A percentile compares a stretch with the other conserved stretches of the same genome.
These are phyloP conservation scores for Philaethria dido DNA, from an alignment of 2,888 invertebrate genomes.

Conservation along the genomic window DNA sequence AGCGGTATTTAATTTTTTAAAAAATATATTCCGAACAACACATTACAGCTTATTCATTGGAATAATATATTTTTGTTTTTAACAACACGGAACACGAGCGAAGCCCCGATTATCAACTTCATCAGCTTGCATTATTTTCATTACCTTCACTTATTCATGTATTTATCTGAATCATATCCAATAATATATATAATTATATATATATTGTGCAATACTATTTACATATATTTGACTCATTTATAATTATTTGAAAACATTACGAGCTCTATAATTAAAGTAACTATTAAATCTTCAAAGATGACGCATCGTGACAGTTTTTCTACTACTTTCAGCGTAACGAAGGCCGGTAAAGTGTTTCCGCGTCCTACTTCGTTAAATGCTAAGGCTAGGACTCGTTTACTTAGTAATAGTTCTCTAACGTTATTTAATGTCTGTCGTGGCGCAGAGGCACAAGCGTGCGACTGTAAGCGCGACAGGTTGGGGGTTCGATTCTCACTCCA, in stretches of 20 bases:
- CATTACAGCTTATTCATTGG: too few relatives aligned
- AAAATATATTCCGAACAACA: too few relatives aligned
- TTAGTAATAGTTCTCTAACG: too few relatives aligned
- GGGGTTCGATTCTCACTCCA: too few relatives aligned
- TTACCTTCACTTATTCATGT: not conserved
- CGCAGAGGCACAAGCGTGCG: too few relatives aligned
- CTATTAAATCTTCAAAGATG: not conserved
- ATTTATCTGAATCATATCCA: not conserved
- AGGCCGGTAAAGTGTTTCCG: conserved; percentile 26
- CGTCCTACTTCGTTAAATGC: conserved; percentile 25
- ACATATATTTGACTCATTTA: not conserved
- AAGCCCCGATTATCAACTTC: too few relatives aligned
- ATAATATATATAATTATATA: not conserved
- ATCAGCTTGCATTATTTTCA: not conserved
- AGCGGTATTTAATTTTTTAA: too few relatives aligned
- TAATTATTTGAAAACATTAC: not conserved
- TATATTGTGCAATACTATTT: not conserved
- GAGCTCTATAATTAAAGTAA: not conserved
- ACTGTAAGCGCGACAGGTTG: too few relatives aligned
- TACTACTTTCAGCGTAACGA: conserved; percentile 22
- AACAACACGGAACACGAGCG: too few relatives aligned
- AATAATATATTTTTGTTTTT: too few relatives aligned
- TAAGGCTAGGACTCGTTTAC: not conserved
- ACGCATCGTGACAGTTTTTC: conserved; percentile 24
- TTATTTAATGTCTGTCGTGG: too few relatives aligned